Base-by-base conservation (phyloP, 2,888 invertebrate genomes). In the Epinotia ramella region DNA sequence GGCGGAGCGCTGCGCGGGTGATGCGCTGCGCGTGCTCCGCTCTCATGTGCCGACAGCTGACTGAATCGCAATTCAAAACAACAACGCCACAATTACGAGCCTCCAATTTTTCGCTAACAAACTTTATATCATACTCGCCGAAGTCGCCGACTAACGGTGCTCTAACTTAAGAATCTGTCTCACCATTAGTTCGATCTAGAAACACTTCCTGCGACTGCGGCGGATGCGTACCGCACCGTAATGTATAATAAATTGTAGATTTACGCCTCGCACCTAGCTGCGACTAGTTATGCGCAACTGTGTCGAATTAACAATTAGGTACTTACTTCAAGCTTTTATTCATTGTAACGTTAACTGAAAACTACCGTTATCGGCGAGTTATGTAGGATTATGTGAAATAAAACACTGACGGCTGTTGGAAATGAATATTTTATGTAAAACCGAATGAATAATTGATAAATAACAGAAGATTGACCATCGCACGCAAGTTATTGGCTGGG, bases 41-140 rank as follows among this genome's bases (percentile, higher is more conserved):
- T 87, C 86, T 86, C 91, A 89, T 93, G 83, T 88, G 92, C 91
- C 90, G 89, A 90, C 93, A 93, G 92, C 93, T 94, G 92, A 94
- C 94, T 94, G 93, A 91, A 91, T 89, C 89, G 91, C 91, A 90
- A 92, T 91, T 89, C 91, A 90, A 91, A 91, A 92, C 90, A 91
- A 88, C 91, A 91, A 89, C 91, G 85, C 87, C 84, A 87, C 88
- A 90, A 91, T 90, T 90, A 91, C 89, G 87, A 80, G 87, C 85
- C 84, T 86, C 84, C 82, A 90, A 89, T 89, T 93, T 91, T 92
- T 92, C 86, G 85, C 85, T 88, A 88, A 89, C 86, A 78, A 84
- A 84, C 83, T 88, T 85, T 86, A 81, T 49, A 66, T 66, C 53
- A 66, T 33, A 33, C 66, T 3, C 12, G 0, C 3, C 49, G 80